Percentiles rank a stretch among this genome's conserved stretches.
These are phyloP conservation scores for Balaenoptera acutorostrata DNA, from an alignment of 2,113 vertebrate species.

Conservation along the genomic window DNA sequence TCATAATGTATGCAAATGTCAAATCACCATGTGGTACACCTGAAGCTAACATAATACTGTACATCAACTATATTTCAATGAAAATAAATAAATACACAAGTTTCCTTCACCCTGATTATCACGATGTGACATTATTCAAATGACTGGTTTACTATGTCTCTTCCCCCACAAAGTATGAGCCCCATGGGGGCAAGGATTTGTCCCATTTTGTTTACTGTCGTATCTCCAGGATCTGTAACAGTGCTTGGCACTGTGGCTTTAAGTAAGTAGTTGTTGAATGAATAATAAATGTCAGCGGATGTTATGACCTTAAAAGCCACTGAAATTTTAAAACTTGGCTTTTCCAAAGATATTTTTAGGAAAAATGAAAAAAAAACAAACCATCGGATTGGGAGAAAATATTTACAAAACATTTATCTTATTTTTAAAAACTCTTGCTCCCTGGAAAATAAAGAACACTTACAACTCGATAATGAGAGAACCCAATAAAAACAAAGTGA, in stretches of 20 bases:
- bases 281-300: background rate
- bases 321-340: background rate
- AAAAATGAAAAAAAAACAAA: background rate
- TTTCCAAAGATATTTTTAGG: background rate
- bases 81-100: background rate
- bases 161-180: background rate
- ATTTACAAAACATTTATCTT: background rate
- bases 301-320: background rate
- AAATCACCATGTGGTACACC: accelerated
- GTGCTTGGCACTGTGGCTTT: background rate
- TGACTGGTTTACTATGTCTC: background rate
- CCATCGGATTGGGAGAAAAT: background rate
- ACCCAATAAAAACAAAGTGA: background rate
- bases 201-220: background rate
- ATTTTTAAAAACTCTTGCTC: background rate
- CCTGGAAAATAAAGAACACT: background rate
- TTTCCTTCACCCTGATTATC: background rate
- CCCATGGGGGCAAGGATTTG: background rate
- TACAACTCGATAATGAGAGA: background rate
- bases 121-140: background rate
- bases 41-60: background rate
- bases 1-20: background rate
- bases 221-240: background rate
- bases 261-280: background rate
- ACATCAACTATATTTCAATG: background rate